Percentiles rank a stretch among this genome's conserved stretches.
These are phyloP conservation scores for Fratercula arctica DNA, from an alignment of 2,797 vertebrate species.

Conservation along the genomic window DNA sequence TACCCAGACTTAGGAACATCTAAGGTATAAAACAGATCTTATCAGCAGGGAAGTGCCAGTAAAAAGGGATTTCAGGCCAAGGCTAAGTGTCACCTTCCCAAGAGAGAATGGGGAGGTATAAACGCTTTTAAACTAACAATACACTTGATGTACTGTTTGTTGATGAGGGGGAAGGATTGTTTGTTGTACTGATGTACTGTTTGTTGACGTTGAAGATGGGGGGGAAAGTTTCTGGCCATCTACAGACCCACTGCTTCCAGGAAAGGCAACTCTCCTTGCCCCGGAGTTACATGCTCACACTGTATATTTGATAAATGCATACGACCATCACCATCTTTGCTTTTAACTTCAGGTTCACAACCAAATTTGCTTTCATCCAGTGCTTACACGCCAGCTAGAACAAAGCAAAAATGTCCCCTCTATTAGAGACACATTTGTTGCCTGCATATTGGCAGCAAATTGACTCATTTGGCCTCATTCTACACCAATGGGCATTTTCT, in stretches of 20 bases:
- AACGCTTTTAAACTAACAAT: background rate
- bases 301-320: background rate
- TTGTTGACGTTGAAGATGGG: background rate
- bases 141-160: background rate
- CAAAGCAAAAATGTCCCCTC: background rate
- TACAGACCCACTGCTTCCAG: background rate
- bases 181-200: background rate
- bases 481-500: background rate
- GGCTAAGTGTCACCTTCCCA: background rate
- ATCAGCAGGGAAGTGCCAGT: background rate
- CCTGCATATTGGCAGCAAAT: background rate
- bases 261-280: background rate
- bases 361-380: background rate
- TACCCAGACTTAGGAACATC: background rate
- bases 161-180: background rate
- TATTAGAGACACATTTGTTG: background rate
- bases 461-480: background rate
- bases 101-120: background rate
- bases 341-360: background rate
- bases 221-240: background rate
- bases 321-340: background rate
- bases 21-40: background rate
- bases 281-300: background rate
- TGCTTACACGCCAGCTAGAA: background rate
- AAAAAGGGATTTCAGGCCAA: background rate